phyloP scores from a whole-genome alignment of 2,113 vertebrate genomes.

The Eonycteris spelaea region DNA sequence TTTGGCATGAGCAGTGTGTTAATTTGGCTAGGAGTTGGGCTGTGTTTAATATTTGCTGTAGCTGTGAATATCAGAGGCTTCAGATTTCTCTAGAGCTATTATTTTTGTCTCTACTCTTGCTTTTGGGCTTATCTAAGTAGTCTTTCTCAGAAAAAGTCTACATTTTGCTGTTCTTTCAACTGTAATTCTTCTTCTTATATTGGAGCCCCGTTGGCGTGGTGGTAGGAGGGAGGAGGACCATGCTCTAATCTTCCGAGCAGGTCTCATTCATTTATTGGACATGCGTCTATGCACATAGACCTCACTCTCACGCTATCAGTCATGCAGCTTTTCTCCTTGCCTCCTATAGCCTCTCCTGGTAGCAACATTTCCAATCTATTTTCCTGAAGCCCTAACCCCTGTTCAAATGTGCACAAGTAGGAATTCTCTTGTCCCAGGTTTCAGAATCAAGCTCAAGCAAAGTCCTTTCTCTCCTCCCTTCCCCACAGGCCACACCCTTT shows the following conservation, averaged over 20 bases:
- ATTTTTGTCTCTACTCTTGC: background rate
- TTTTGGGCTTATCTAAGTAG: background rate
- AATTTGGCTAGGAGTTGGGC: background rate
- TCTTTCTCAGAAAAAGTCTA: background rate
- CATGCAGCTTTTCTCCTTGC: background rate
- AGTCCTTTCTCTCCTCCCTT: background rate
- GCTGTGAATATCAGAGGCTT: background rate
- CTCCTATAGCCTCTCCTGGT: background rate
- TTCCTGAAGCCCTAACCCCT: background rate
- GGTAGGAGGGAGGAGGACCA: background rate
- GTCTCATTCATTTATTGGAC: no score
- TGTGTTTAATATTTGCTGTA: background rate
- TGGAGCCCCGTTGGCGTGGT: accelerated
- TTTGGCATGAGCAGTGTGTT: background rate
- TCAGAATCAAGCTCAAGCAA: background rate
- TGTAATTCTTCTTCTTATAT: background rate
- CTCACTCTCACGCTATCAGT: background rate
- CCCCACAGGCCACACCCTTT: background rate
- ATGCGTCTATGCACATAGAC: background rate
- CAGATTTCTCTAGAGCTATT: background rate
- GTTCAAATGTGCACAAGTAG: background rate
- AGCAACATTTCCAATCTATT: background rate
- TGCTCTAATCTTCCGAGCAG: background rate
- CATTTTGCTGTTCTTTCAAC: background rate
- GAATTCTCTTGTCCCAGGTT: background rate